Conservation (phyloP, 2,797 vertebrate species). For the Sebastes ruberrimus region DNA sequence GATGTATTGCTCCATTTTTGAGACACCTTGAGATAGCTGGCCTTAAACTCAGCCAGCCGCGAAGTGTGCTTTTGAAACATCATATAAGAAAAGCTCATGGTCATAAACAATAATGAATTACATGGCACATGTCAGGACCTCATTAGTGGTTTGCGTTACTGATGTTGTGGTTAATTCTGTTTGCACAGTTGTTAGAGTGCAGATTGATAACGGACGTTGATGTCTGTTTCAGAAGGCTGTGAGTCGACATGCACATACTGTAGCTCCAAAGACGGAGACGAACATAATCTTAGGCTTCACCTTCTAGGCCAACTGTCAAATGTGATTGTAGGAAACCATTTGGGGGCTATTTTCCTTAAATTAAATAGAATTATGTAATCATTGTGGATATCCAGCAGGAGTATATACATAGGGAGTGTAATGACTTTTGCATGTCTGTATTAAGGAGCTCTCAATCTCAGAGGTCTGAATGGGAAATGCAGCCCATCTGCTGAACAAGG, state of each 20-base stretch:
- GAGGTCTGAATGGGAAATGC: constrained; percentile 58
- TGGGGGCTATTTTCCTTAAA: constrained; percentile 49
- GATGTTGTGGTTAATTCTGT: constrained; percentile 52
- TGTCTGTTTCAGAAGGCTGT: constrained; percentile 29
- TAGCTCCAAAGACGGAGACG: constrained; percentile 35
- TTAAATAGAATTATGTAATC: constrained; percentile 69
- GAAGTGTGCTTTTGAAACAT: constrained; percentile 10
- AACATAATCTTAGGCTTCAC: constrained; percentile 43
- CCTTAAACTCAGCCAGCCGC: constrained; percentile 4
- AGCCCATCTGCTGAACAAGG: constrained; percentile 65
- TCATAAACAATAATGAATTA: constrained; percentile 42
- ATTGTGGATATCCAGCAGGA: constrained; percentile 64
- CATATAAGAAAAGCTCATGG: constrained; percentile 18
- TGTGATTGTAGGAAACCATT: constrained; percentile 69
- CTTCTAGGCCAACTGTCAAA: constrained; percentile 59
- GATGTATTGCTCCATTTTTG: background rate
- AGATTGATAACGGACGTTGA: constrained; percentile 53
- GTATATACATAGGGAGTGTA: constrained; percentile 43
- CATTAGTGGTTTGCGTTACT: constrained; percentile 49
- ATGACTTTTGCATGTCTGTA: constrained; percentile 71
- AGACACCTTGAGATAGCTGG: background rate
- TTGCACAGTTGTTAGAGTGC: constrained; percentile 62
- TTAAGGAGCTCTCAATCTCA: constrained; percentile 54
- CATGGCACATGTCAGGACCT: constrained; percentile 39
- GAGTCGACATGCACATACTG: constrained; percentile 7